Evolutionary conservation across 2,888 invertebrate genomes (phyloP).

Genomic region (Drosophila sordidula): DNA sequence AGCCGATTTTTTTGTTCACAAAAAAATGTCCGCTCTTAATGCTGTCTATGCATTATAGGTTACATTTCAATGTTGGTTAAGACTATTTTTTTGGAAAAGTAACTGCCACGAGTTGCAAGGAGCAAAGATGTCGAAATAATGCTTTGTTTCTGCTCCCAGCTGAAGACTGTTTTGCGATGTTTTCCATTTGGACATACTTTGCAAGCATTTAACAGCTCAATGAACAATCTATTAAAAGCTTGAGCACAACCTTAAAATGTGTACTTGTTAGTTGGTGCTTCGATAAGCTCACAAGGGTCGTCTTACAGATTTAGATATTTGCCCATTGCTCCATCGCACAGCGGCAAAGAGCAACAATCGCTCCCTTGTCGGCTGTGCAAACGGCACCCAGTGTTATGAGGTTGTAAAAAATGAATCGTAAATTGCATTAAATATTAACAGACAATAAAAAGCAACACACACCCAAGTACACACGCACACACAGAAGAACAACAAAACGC

Average conservation of each 20-base stretch:
- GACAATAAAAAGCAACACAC: constrained; percentile 68
- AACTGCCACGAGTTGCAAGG: too few relatives aligned
- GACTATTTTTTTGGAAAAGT: too few relatives aligned
- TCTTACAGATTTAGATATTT: constrained; percentile 20
- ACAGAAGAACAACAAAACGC: constrained; percentile 23
- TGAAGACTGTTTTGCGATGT: neutral
- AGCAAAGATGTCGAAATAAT: neutral
- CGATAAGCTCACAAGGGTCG: neutral
- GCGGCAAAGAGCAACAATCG: constrained; percentile 26
- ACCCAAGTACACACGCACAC: constrained; percentile 1
- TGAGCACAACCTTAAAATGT: constrained; percentile 9
- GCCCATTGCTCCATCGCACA: accelerated
- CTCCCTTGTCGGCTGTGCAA: constrained; percentile 8
- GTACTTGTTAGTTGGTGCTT: constrained; percentile 8
- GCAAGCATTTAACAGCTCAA: constrained; percentile 18
- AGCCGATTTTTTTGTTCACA: too few relatives aligned
- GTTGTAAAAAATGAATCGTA: constrained; percentile 79
- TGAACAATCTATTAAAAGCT: constrained; percentile 32
- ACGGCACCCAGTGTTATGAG: constrained; percentile 64
- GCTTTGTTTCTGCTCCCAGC: neutral
- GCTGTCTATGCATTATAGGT: too few relatives aligned
- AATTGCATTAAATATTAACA: constrained; percentile 79
- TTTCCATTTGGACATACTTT: neutral
- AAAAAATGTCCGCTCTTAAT: too few relatives aligned
- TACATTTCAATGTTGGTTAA: too few relatives aligned